A percentile compares a stretch with the other conserved stretches of the same genome.
These are phyloP conservation scores for Cephalotes varians DNA, from an alignment of 2,888 invertebrate species.

Conservation along the genomic window DNA sequence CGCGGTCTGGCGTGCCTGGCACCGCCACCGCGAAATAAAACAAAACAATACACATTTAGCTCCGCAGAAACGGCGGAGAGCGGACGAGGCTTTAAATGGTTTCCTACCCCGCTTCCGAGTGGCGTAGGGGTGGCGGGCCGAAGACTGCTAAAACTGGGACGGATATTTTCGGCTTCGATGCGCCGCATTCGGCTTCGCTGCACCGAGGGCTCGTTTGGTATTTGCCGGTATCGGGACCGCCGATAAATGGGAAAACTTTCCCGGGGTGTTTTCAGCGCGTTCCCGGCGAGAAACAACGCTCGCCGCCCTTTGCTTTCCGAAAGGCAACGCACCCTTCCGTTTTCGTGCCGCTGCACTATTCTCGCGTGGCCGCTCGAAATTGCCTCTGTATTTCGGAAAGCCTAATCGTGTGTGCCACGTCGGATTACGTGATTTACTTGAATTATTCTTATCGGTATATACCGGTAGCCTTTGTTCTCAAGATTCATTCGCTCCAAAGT, in stretches of 20 bases:
- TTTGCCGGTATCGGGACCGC: slow-evolving; percentile 74
- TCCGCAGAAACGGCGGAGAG: slow-evolving; percentile 62
- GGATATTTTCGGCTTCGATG: slow-evolving; percentile 80
- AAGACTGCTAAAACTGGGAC: slow-evolving; percentile 80
- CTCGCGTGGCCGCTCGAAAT: slow-evolving; percentile 52
- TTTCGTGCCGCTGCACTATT: slow-evolving; percentile 54
- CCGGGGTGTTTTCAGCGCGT: slow-evolving; percentile 65
- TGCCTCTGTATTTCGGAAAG: slow-evolving; percentile 52
- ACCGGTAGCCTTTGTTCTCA: slow-evolving; percentile 15
- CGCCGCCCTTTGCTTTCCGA: slow-evolving; percentile 53
- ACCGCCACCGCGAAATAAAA: slow-evolving; percentile 80
- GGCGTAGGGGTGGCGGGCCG: slow-evolving; percentile 56
- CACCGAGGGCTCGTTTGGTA: slow-evolving; percentile 64
- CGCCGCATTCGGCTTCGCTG: slow-evolving; percentile 44
- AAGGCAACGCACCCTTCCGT: slow-evolving; percentile 61
- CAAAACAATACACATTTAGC: slow-evolving; percentile 80
- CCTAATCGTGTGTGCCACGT: slow-evolving; percentile 45
- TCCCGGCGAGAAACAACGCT: slow-evolving; percentile 42
- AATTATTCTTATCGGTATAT: slow-evolving; percentile 44
- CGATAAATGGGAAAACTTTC: slow-evolving; percentile 82
- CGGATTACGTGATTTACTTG: slow-evolving; percentile 50
- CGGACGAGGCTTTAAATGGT: slow-evolving; percentile 71
- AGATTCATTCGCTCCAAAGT: slow-evolving; percentile 27
- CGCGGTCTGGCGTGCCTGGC: slow-evolving; percentile 75
- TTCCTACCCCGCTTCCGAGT: slow-evolving; percentile 50